Evolutionary conservation across 2,113 vertebrate genomes (phyloP).

Genomic region (Leuciscus idus): DNA sequence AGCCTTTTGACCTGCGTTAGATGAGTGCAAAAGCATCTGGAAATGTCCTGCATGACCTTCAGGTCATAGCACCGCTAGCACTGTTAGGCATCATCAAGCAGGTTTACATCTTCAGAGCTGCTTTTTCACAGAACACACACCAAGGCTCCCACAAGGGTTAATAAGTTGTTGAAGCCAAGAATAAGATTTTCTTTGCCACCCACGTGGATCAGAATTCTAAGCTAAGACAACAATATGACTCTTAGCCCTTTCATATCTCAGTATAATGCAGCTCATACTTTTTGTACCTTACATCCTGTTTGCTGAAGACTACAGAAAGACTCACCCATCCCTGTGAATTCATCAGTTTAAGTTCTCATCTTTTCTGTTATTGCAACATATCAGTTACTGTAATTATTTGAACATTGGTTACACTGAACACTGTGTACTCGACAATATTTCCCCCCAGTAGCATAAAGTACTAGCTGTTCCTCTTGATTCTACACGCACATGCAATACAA

Average conservation of each 20-base stretch:
- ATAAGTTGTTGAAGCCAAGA: conserved; percentile 6
- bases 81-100: not conserved
- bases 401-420: not conserved
- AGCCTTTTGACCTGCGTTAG: conserved; percentile 47
- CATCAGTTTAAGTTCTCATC: not conserved
- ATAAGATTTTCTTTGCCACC: conserved; percentile 29
- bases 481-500: not conserved
- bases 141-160: conserved; percentile 10
- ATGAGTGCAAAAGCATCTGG: conserved; percentile 50
- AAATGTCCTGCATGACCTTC: conserved; percentile 40
- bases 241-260: conserved; percentile 51
- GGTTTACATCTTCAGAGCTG: conserved; percentile 9
- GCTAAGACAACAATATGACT: conserved; percentile 22
- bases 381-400: conserved; percentile 7
- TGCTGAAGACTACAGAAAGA: conserved; percentile 63
- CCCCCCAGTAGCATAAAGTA: no score
- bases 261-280: conserved; percentile 54
- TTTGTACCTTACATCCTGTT: conserved; percentile 73
- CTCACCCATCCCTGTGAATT: conserved; percentile 49
- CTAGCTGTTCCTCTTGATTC: not conserved
- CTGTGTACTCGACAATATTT: no score
- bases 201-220: conserved; percentile 28
- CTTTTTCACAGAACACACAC: conserved; percentile 21
- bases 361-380: conserved; percentile 14
- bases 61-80: not conserved